phyloP scores from a whole-genome alignment of 2,797 vertebrate species.

The Hyperoplus lanceolatus region DNA sequence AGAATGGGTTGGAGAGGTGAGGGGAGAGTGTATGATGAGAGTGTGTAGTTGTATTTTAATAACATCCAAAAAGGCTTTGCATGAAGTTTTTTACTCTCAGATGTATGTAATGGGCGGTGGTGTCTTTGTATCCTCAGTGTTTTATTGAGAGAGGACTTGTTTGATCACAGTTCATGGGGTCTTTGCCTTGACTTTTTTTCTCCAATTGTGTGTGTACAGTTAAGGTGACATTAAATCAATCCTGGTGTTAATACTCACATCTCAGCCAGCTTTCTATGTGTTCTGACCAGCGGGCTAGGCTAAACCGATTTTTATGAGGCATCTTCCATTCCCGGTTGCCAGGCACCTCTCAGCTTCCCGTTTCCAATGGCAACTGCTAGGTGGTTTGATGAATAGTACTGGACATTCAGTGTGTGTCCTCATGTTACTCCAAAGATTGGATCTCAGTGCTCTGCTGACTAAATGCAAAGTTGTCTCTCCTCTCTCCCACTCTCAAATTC shows the following conservation, averaged over 20 bases:
- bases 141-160: constrained; percentile 28
- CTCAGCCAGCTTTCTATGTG: constrained; percentile 48
- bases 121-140: constrained; percentile 33
- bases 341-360: constrained; percentile 84
- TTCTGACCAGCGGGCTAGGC: constrained; percentile 70
- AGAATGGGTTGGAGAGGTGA: constrained; percentile 52
- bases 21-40: constrained; percentile 35
- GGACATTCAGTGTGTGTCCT: constrained; percentile 79
- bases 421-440: constrained; percentile 72
- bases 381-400: constrained; percentile 82
- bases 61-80: constrained; percentile 23
- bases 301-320: constrained; percentile 77
- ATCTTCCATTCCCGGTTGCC: constrained; percentile 81
- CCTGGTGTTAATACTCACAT: constrained; percentile 38
- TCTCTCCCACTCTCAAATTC: constrained; percentile 34
- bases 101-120: constrained; percentile 10
- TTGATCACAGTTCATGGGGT: constrained; percentile 43
- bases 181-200: constrained; percentile 29
- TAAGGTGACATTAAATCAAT: constrained; percentile 43
- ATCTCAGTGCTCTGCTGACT: constrained; percentile 64
- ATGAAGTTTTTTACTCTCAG: constrained; percentile 58
- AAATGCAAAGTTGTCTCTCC: constrained; percentile 72
- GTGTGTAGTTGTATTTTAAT: constrained; percentile 37
- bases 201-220: constrained; percentile 4
- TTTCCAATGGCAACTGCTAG: constrained; percentile 85